phyloP scores from a whole-genome alignment of 2,113 vertebrate genomes.

The Conger conger region DNA sequence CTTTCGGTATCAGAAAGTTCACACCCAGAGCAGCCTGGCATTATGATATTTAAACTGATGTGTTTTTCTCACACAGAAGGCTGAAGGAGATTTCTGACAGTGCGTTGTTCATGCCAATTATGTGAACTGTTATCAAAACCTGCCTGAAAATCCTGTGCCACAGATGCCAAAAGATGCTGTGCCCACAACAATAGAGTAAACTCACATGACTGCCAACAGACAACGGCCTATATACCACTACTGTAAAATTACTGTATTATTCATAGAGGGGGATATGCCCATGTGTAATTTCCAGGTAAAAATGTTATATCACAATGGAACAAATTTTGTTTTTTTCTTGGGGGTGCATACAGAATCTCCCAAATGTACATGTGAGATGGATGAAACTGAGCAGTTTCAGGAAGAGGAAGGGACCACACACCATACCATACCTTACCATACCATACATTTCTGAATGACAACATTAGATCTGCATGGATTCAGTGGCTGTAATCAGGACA shows the following conservation, averaged over 20 bases:
- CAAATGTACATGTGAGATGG: too few species aligned
- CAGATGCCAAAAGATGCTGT: not conserved
- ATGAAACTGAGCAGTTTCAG: too few species aligned
- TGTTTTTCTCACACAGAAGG: not conserved
- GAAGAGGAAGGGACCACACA: too few species aligned
- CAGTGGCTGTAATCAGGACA: too few species aligned
- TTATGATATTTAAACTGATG: conserved; percentile 11
- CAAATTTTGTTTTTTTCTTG: not conserved
- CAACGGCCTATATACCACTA: conserved; percentile 10
- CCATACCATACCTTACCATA: too few species aligned
- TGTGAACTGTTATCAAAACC: conserved; percentile 11
- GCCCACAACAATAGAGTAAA: conserved; percentile 1
- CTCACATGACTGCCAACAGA: not conserved
- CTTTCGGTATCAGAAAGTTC: not conserved
- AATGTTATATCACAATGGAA: not conserved
- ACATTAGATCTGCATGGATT: too few species aligned
- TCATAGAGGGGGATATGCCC: not conserved
- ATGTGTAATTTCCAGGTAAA: not conserved
- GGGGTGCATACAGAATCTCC: too few species aligned
- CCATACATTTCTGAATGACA: too few species aligned
- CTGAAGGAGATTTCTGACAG: not conserved
- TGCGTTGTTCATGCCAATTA: not conserved
- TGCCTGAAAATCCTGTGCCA: not conserved
- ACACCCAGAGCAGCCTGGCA: not conserved
- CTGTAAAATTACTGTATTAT: conserved; percentile 12